Conservation (phyloP, 2,797 vertebrate genomes). For the Tauraco hartlaubi region DNA sequence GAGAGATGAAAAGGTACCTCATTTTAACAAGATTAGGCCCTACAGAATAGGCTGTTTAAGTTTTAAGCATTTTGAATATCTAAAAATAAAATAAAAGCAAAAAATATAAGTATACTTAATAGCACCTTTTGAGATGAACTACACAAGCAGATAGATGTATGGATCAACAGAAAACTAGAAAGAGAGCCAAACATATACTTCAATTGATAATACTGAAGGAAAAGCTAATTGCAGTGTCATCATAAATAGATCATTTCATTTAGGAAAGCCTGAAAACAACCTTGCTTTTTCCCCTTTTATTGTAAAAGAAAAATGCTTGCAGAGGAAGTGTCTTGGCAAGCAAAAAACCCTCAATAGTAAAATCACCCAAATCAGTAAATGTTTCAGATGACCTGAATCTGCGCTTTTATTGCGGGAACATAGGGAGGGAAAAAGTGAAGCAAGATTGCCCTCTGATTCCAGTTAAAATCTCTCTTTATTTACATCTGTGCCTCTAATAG, state of each 20-base stretch:
- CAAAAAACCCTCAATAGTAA: neutral
- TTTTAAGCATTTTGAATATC: neutral
- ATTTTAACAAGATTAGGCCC: neutral
- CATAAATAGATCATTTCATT: neutral
- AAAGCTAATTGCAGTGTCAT: constrained; percentile 22
- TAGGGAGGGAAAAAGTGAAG: neutral
- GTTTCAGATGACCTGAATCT: neutral
- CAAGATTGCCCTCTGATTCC: neutral
- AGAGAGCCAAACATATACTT: neutral
- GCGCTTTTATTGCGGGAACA: neutral
- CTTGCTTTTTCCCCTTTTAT: neutral
- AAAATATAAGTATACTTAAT: neutral
- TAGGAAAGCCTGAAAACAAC: neutral
- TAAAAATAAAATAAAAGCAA: neutral
- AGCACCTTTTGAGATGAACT: neutral
- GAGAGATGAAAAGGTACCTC: neutral
- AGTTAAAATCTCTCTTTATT: neutral
- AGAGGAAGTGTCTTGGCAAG: neutral
- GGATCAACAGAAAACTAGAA: neutral
- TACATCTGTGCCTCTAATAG: neutral
- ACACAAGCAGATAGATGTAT: neutral
- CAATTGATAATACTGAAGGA: neutral
- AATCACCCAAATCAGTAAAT: neutral
- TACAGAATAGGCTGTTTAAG: neutral
- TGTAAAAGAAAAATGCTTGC: neutral